A percentile compares a stretch with the other conserved stretches of the same genome.
Evolutionary conservation across 2,797 vertebrate species (phyloP).

Genomic region (Anguilla anguilla): DNA sequence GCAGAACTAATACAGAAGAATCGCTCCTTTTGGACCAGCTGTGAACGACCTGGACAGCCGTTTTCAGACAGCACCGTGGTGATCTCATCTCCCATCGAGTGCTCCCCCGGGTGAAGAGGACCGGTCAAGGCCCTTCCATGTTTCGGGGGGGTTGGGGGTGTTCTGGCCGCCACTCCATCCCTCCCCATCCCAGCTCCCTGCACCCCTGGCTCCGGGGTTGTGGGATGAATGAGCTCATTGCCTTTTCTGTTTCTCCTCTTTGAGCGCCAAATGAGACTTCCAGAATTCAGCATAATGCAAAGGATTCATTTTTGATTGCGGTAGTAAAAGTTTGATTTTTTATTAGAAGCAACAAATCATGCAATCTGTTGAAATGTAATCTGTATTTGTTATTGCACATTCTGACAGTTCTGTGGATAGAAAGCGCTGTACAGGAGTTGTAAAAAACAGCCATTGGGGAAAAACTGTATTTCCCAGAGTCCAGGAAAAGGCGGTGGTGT

Average conservation of each 20-base stretch:
- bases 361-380: not conserved
- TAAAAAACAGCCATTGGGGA: not conserved
- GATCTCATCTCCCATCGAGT: constrained; percentile 48
- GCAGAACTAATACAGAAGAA: constrained; percentile 31
- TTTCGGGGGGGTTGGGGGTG: constrained; percentile 26
- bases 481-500: not conserved
- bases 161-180: not conserved
- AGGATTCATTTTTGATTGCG: not conserved
- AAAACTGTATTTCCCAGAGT: not conserved
- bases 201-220: not conserved
- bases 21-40: constrained; percentile 31
- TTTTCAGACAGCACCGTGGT: constrained; percentile 32
- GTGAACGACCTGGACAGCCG: constrained; percentile 25
- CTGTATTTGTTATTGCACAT: too few relatives aligned
- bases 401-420: not conserved
- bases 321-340: not conserved
- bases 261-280: not conserved
- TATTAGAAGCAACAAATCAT: not conserved
- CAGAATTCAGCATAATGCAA: not conserved
- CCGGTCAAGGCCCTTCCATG: constrained; percentile 5
- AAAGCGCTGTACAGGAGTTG: not conserved
- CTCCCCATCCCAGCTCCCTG: not conserved
- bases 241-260: not conserved
- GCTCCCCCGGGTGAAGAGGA: not conserved
- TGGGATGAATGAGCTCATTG: not conserved